Percentiles rank a stretch among this genome's conserved stretches.
These are phyloP conservation scores for Alcis repandata DNA, from an alignment of 2,888 invertebrate genomes.

Conservation along the genomic window DNA sequence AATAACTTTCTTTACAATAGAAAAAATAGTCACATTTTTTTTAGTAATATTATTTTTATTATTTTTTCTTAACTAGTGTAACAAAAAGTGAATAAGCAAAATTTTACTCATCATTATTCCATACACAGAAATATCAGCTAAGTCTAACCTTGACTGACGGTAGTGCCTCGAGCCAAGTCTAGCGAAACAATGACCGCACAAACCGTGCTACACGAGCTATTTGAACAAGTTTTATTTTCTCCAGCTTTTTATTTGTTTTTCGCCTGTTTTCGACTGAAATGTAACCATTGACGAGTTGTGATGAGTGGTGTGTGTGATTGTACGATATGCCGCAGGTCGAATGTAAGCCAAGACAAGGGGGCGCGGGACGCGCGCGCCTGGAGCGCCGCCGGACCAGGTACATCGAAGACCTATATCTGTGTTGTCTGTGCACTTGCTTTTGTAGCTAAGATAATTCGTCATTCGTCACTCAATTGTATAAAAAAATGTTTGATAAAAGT, in stretches of 20 bases:
- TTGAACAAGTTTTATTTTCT: not conserved
- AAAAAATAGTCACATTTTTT: not conserved
- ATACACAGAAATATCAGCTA: not conserved
- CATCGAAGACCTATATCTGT: conserved; percentile 55
- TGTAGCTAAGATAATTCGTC: not conserved
- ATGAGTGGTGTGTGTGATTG: conserved; percentile 57
- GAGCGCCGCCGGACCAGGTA: conserved; percentile 75
- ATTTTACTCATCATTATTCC: not conserved
- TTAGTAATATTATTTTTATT: not conserved
- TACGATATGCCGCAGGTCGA: conserved; percentile 77
- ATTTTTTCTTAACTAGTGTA: not conserved
- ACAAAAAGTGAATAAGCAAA: not conserved
- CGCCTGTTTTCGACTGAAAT: no score
- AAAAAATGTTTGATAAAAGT: no score
- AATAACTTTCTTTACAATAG: not conserved
- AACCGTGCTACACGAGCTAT: not conserved
- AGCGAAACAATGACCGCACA: not conserved
- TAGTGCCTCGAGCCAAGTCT: not conserved
- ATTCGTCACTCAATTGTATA: no score
- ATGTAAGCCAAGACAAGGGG: conserved; percentile 80
- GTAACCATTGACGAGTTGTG: conserved; percentile 9
- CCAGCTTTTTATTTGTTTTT: not conserved
- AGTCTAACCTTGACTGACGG: not conserved
- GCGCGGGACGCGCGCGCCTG: conserved; percentile 75
- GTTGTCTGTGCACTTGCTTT: not conserved